Conservation (phyloP, 2,113 vertebrate genomes). For the Ochotona princeps region DNA sequence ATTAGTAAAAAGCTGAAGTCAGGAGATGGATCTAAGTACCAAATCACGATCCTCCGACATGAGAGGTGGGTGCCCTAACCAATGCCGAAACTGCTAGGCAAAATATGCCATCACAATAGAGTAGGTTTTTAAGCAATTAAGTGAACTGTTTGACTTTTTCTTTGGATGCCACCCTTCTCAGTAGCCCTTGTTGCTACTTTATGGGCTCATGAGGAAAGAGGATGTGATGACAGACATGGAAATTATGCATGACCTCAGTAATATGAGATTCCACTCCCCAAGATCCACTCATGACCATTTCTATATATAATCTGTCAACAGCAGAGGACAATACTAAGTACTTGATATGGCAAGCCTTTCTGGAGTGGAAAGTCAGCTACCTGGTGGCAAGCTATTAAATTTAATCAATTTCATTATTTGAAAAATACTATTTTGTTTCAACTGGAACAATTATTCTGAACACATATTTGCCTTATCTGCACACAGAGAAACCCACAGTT, state of each 20-base stretch:
- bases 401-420: neutral
- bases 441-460: neutral
- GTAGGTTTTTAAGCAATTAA: too few species aligned
- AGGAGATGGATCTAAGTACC: too few species aligned
- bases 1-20: too few species aligned
- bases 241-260: neutral
- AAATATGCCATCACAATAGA: too few species aligned
- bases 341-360: neutral
- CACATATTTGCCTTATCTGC: neutral
- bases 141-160: too few species aligned
- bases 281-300: neutral
- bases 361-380: neutral
- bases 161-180: neutral
- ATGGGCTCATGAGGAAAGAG: neutral
- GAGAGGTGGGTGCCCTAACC: too few species aligned
- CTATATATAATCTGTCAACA: neutral
- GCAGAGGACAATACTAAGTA: neutral
- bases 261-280: neutral
- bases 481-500: neutral
- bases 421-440: neutral
- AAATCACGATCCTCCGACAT: too few species aligned
- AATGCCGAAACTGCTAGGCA: too few species aligned
- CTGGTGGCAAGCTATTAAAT: neutral
- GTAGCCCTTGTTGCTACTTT: too few species aligned
- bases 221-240: neutral